Conservation (phyloP, 2,888 invertebrate species). For the Coleophora deauratella region DNA sequence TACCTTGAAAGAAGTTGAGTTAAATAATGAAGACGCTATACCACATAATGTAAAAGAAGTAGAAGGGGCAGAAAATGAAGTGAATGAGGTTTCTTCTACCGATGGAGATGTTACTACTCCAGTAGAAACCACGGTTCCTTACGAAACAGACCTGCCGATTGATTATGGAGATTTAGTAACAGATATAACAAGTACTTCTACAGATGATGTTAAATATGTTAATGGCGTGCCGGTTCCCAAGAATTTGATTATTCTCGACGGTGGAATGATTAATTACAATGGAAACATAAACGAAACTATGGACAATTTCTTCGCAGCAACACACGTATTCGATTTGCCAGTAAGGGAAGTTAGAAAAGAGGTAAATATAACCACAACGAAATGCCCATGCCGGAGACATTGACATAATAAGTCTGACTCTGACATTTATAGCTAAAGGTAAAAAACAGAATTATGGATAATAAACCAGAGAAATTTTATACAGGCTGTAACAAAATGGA, state of each 20-base stretch:
- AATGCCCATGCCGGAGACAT: no score
- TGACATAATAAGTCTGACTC: no score
- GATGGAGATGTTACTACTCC: neutral
- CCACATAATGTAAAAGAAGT: neutral
- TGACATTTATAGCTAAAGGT: no score
- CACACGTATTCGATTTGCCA: conserved; percentile 45
- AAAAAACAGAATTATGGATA: no score
- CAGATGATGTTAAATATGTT: no score
- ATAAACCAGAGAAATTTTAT: no score
- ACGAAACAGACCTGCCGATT: neutral
- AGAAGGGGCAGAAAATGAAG: neutral
- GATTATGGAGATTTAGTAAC: neutral
- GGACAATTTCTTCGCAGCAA: conserved; percentile 48
- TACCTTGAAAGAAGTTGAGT: neutral
- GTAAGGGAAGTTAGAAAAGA: conserved; percentile 7
- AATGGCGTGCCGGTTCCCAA: conserved; percentile 7
- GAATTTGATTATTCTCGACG: conserved; percentile 40
- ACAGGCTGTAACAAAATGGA: no score
- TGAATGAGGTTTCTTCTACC: neutral
- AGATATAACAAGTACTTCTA: neutral
- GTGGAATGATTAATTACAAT: conserved; percentile 27
- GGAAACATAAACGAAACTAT: conserved; percentile 42
- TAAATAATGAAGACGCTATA: neutral
- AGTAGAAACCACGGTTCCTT: neutral
- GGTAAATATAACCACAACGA: neutral